Conservation (phyloP, 2,113 vertebrate genomes). For the Ctenodactylus gundi region DNA sequence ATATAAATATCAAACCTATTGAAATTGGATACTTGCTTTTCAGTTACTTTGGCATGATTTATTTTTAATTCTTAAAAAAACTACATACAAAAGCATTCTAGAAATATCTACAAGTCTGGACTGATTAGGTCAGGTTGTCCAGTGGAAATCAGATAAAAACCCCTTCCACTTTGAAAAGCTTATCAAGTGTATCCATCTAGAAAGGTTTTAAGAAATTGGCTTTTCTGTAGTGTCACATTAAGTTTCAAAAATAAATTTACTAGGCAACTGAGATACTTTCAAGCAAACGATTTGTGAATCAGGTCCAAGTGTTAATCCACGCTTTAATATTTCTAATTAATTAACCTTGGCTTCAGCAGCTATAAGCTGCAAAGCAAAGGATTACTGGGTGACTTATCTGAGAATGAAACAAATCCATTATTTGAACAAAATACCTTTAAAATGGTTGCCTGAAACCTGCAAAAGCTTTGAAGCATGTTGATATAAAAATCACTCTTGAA, state of each 20-base stretch:
- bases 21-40: background rate
- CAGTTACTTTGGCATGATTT: background rate
- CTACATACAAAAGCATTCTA: too few species aligned
- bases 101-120: background rate
- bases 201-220: background rate
- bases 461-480: slow-evolving; percentile 75
- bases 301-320: slow-evolving; percentile 81
- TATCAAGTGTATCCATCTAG: background rate
- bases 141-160: background rate
- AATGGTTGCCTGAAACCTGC: slow-evolving; percentile 69
- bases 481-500: slow-evolving; percentile 71
- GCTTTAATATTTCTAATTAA: slow-evolving; percentile 87
- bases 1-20: background rate
- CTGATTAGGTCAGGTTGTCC: background rate
- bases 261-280: slow-evolving; percentile 59
- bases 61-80: too few species aligned
- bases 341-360: slow-evolving; percentile 80
- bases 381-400: slow-evolving; percentile 76
- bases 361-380: slow-evolving; percentile 78
- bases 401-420: slow-evolving; percentile 81
- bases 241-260: slow-evolving; percentile 69
- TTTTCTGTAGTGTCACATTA: slow-evolving; percentile 46
- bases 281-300: slow-evolving; percentile 81
- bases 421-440: slow-evolving; percentile 77
- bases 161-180: background rate